Base-by-base conservation (phyloP, 1,140 invertebrate genomes). In the Drosophila ironensis region DNA sequence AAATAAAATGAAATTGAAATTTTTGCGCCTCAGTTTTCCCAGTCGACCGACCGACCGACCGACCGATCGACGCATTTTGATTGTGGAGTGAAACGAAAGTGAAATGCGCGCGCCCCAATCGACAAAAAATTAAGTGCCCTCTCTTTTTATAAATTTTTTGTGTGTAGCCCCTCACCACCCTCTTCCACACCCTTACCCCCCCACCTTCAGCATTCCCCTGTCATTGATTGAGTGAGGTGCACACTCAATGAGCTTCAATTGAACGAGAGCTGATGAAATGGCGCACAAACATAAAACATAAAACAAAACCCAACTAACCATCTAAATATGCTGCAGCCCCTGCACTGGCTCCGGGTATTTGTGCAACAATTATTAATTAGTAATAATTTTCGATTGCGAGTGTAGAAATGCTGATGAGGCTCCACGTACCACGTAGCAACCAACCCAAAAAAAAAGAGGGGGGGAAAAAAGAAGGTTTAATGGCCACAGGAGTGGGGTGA, bases 1-100 rank as follows among this genome's bases (percentile, higher is more conserved):
- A 75, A 81, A 81, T 76, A 76, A 81, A 70, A 71, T 70, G 54
- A 63, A 75, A 81, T 82, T 82, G 67, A 82, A 82, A 76, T 75
- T 75, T 78, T 81, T 53, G 74, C 50, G 74, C 70, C 73, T 74
- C 56, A 61, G 33, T 50, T 63, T 66, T 66, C 24, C 61, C 61
- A 38, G 5, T 30, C 25, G 19, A 17, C 14, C n/a, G 16, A 9
- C 14, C 6, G 25, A 12, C 24, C 24, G 20, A 20, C 5, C 0
- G 16, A 24, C 41, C 20, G 52, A 22, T 41, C 72, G 60, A 47
- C 53, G 54, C 33, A 70, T 78, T 71, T 76, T 67, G 67, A 72
- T 77, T 76, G 72, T 68, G 45, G 60, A 54, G 78, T 5, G 20
- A 80, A 80, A 76, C 70, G 77, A 81, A 81, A 81, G 76, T 81